phyloP scores from a whole-genome alignment of 1,140 invertebrate genomes.

The Mercenaria mercenaria region DNA sequence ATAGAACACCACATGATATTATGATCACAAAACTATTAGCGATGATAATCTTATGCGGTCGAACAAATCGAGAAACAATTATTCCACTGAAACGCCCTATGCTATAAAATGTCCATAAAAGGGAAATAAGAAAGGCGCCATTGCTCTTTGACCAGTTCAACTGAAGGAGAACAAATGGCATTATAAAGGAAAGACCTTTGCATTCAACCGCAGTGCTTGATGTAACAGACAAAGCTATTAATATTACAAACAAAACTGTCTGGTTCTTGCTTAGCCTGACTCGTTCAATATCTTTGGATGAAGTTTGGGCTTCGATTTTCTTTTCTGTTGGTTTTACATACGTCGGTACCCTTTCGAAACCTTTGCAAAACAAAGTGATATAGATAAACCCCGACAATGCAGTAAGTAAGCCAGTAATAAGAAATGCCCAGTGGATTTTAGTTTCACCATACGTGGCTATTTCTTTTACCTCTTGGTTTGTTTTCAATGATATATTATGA shows the following conservation, averaged over 20 bases:
- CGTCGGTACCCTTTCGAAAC: neutral
- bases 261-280: neutral
- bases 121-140: neutral
- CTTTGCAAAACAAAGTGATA: neutral
- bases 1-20: neutral
- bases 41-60: neutral
- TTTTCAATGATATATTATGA: neutral
- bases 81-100: constrained; percentile 1
- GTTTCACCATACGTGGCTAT: neutral
- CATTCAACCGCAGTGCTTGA: neutral
- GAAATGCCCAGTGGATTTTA: constrained; percentile 1
- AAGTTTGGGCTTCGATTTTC: neutral
- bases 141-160: neutral
- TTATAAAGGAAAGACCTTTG: neutral
- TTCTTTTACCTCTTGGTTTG: no score
- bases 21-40: neutral
- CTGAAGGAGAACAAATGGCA: constrained; percentile 13
- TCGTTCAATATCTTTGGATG: neutral
- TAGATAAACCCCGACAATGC: neutral
- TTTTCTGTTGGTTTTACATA: neutral
- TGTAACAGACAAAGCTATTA: neutral
- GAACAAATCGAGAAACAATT: neutral
- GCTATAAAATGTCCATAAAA: neutral
- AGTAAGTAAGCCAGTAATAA: neutral
- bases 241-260: neutral